Evolutionary conservation across 2,888 invertebrate genomes (phyloP).

Genomic region (Cataglyphis cursor): DNA sequence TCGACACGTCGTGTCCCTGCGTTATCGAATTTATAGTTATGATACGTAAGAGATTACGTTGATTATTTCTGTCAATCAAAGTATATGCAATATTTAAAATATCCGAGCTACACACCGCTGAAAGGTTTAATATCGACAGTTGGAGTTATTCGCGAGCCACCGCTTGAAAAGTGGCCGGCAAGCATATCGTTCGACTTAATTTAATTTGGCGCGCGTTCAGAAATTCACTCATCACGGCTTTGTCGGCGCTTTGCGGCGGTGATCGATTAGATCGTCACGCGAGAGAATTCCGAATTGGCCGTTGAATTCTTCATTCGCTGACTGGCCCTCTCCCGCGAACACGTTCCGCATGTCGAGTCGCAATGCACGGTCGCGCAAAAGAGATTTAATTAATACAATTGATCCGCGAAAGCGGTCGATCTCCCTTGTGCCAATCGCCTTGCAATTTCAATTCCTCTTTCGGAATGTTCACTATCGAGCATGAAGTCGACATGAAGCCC

Average conservation of each 20-base stretch:
- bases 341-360: constrained; percentile 62
- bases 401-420: constrained; percentile 70
- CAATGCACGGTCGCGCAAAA: constrained; percentile 70
- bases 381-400: constrained; percentile 78
- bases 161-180: constrained; percentile 9
- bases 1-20: background rate
- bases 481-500: constrained; percentile 68
- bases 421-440: constrained; percentile 63
- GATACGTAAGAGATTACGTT: background rate
- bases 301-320: constrained; percentile 59
- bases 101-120: background rate
- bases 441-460: constrained; percentile 75
- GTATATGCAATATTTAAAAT: background rate
- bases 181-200: constrained; percentile 56
- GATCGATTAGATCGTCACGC: constrained; percentile 65
- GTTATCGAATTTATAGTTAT: background rate
- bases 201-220: constrained; percentile 51
- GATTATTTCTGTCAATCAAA: constrained; percentile 13
- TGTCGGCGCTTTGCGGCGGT: constrained; percentile 55
- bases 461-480: constrained; percentile 69
- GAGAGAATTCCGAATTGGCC: constrained; percentile 69
- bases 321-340: constrained; percentile 53
- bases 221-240: constrained; percentile 38
- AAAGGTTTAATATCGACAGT: constrained; percentile 34
- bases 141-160: constrained; percentile 31